Evolutionary conservation across 2,113 vertebrate species (phyloP), one percentile per base, ranked within the genome.

Genomic region (Probosciger aterrimus): DNA sequence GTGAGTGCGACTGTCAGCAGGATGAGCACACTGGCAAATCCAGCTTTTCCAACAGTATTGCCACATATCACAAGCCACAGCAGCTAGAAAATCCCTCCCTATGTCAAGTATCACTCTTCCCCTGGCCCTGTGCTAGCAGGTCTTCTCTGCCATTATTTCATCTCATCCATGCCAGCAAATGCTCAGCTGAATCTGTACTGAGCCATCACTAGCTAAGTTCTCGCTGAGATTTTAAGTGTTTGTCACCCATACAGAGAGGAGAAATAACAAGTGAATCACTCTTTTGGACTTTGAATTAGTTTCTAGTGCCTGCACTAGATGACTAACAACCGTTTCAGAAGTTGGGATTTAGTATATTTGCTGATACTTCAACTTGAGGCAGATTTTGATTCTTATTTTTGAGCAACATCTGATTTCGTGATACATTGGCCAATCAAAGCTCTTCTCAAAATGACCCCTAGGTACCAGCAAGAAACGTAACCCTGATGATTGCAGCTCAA

Each of bases 21-120:
- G 35, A 65, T 18, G 44, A 76, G 27, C 64, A 50, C 53, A 86
- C 18, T 8, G 10, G 55, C 44, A 91, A 68, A 65, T n/a, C 33
- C 82, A 69, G 53, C 70, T 79, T 79, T 68, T 71, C 74, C 50
- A 64, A 11, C 1, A 4, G 65, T 57, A 37, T 91, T 44, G 50
- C n/a, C 4, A 4, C 31, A 4, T 6, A 37, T 19, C 68, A n/a
- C 63, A 69, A 31, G 55, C 28, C 78, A 41, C 53, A 22, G 4
- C 46, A 49, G 75, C 59, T 67, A 27, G 27, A 65, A 80, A 77
- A 92, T 82, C 71, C 78, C 49, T 39, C 59, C 67, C 23, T 49
- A 18, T 0, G 0, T 41, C 90, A 80, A 1, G 1, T 28, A 41
- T n/a, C 18, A 3, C 55, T 46, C 50, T 44, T 67, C 1, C 2